These are phyloP conservation scores for Macrocentrus cingulum DNA, from an alignment of 1,140 invertebrate species.

Conservation along the genomic window DNA sequence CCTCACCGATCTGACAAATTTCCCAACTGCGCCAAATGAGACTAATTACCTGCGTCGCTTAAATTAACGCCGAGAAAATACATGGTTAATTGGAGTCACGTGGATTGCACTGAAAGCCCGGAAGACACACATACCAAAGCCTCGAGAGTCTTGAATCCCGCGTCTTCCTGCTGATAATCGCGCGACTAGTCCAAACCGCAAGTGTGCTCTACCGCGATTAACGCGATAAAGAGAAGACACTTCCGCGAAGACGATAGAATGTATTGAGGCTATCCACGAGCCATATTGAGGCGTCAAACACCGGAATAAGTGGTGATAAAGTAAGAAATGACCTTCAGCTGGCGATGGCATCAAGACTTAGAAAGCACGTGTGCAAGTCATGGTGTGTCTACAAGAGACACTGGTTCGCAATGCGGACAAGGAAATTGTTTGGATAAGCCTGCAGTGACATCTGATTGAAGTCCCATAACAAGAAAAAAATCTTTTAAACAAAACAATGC, in stretches of 20 bases:
- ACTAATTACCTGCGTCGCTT: slow-evolving; percentile 21
- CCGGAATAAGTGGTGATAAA: neutral
- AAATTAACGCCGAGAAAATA: slow-evolving; percentile 20
- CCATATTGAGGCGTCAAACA: neutral
- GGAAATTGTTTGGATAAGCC: neutral
- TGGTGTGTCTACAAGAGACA: neutral
- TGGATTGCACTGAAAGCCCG: slow-evolving; percentile 8
- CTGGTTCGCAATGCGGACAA: neutral
- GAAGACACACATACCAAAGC: slow-evolving; percentile 5
- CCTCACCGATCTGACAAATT: slow-evolving; percentile 3
- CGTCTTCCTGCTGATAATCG: slow-evolving; percentile 22
- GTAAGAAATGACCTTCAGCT: slow-evolving; percentile 3
- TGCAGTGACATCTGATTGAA: neutral
- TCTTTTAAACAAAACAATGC: no score
- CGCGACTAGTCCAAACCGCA: neutral
- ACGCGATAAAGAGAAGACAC: no score
- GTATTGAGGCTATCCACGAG: neutral
- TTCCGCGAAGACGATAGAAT: neutral
- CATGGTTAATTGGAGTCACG: slow-evolving; percentile 2
- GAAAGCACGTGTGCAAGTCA: neutral
- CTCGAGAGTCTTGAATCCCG: slow-evolving; percentile 3
- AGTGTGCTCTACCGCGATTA: no score
- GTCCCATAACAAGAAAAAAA: no score
- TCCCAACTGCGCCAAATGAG: slow-evolving; percentile 14
- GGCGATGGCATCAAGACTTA: neutral